Evolutionary conservation across 2,888 invertebrate genomes (phyloP), one percentile per base, ranked within the genome.

Genomic region (Trissonchulus sp.): DNA sequence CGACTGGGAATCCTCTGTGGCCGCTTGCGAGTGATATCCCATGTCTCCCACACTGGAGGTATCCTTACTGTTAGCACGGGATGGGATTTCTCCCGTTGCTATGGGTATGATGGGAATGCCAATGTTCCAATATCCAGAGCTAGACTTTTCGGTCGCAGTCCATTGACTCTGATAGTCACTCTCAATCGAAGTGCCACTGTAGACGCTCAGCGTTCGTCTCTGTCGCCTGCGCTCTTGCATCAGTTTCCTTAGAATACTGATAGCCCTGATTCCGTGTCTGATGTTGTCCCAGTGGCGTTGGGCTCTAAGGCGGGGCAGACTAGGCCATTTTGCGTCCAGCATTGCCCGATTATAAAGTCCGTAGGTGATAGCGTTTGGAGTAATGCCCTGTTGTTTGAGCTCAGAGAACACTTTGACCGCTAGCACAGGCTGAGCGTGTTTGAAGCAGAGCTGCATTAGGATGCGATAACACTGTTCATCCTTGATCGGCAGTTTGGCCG

Each of bases 361-460:
- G 83, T 99, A 99, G 0, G 99, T 99, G 73, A 99, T 90, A 15
- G 99, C 99, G 85, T 99, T 99, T 0, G 97, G 96, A 83, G 94
- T 93, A 62, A 99, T 89, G 0, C 94, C 94, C 62, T 91, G 91
- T 31, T 92, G 90, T 85, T 94, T 94, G 94, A 96, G 95, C 68
- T 93, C 89, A 83, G 93, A 91, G 80, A 84, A 76, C 62, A 75
- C 87, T 82, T 94, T 93, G 0, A 98, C 96, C 0, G 99, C 98
- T 81, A 99, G 87, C 75, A 94, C 91, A 0, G 99, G 98, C 83
- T 94, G 89, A 76, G 93, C 93, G 84, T 96, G 93, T 79, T 93
- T 90, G 30, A 98, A 96, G 86, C 98, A 99, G 34, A 99, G 88
- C 86, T 98, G 96, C 93, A 99, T 96, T 91, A 99, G 92, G 73